phyloP scores from a whole-genome alignment of 2,888 invertebrate genomes.

The Ctenicera cuprea region DNA sequence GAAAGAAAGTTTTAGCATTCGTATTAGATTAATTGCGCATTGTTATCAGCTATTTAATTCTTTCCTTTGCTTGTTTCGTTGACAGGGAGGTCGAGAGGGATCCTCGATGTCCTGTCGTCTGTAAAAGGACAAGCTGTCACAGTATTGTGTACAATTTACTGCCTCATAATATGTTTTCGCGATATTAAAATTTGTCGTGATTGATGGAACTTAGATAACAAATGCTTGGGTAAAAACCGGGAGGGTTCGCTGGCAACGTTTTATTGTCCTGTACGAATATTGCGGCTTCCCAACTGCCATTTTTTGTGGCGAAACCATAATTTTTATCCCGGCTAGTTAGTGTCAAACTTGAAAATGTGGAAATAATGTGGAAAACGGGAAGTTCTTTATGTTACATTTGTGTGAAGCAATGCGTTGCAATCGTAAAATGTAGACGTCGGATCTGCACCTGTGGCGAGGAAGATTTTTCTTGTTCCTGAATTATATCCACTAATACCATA shows the following conservation, averaged over 20 bases:
- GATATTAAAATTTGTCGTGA: conserved; percentile 73
- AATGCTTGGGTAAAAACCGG: conserved; percentile 64
- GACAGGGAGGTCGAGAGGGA: conserved; percentile 47
- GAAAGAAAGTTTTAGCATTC: conserved; percentile 19
- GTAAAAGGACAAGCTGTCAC: conserved; percentile 70
- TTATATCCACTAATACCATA: conserved; percentile 66
- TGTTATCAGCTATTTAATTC: conserved; percentile 49
- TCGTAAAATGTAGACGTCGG: conserved; percentile 67
- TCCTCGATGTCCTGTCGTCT: conserved; percentile 50
- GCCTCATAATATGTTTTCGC: conserved; percentile 71
- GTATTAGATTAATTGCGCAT: conserved; percentile 42
- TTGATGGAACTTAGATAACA: conserved; percentile 72
- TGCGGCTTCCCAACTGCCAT: conserved; percentile 55
- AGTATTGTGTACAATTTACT: conserved; percentile 71
- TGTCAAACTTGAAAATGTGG: conserved; percentile 45
- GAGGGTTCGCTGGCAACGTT: conserved; percentile 62
- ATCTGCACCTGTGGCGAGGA: conserved; percentile 63
- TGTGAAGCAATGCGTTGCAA: conserved; percentile 44
- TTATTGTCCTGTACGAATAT: conserved; percentile 60
- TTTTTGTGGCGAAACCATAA: conserved; percentile 61
- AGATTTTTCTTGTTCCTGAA: conserved; percentile 59
- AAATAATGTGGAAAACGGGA: conserved; percentile 41
- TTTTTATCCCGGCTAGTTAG: conserved; percentile 56
- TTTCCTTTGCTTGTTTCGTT: conserved; percentile 46
- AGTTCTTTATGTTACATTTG: conserved; percentile 50